Conservation (phyloP, 1,140 invertebrate species). For the Vollenhovia emeryi region DNA sequence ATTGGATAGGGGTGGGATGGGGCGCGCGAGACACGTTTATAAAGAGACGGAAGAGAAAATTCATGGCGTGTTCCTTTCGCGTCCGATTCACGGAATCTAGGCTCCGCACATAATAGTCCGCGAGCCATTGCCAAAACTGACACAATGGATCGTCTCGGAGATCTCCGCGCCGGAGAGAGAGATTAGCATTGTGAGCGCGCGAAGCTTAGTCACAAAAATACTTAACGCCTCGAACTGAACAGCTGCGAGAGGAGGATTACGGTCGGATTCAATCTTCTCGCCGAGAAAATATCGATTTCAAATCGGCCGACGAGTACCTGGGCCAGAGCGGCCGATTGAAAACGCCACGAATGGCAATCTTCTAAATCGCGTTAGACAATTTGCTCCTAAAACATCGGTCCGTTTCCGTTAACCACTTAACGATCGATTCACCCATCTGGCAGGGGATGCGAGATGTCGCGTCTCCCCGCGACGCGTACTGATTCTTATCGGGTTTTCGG, state of each 20-base stretch:
- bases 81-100: slow-evolving; percentile 24
- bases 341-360: not conserved
- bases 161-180: not conserved
- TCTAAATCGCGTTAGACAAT: not conserved
- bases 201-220: not conserved
- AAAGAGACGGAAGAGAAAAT: slow-evolving; percentile 44
- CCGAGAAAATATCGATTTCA: slow-evolving; percentile 20
- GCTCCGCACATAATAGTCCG: slow-evolving; percentile 6
- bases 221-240: slow-evolving; percentile 10
- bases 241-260: not conserved
- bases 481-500: slow-evolving; percentile 1
- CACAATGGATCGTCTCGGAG: slow-evolving; percentile 7
- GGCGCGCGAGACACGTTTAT: slow-evolving; percentile 47
- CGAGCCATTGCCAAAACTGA: slow-evolving; percentile 7
- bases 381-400: not conserved
- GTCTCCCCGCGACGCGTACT: not conserved
- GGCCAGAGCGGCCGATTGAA: not conserved
- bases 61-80: slow-evolving; percentile 3
- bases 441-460: not conserved
- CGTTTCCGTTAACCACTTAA: not conserved
- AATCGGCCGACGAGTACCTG: not conserved
- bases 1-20: slow-evolving; percentile 6
- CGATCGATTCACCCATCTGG: not conserved
- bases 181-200: slow-evolving; percentile 18
- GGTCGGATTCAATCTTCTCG: not conserved